These are phyloP conservation scores for Griposia aprilina DNA, from an alignment of 2,888 invertebrate species.

Conservation along the genomic window DNA sequence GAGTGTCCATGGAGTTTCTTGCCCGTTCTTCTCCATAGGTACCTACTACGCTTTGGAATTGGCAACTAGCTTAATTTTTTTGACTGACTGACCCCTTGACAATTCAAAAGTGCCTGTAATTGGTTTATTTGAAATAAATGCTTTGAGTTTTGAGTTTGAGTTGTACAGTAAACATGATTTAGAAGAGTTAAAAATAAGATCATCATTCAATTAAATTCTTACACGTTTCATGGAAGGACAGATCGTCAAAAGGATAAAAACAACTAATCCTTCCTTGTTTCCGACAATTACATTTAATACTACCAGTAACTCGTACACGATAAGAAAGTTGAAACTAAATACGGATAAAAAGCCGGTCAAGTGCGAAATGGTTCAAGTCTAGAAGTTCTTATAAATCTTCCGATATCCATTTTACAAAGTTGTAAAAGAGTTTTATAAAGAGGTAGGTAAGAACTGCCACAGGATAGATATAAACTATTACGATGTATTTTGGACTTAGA, in stretches of 20 bases:
- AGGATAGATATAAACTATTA: neutral
- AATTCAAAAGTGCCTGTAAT: too few species aligned
- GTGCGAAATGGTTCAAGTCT: slow-evolving; percentile 40
- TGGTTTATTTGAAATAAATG: too few species aligned
- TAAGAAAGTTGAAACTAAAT: slow-evolving; percentile 48
- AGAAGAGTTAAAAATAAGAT: slow-evolving; percentile 6
- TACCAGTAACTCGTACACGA: slow-evolving; percentile 19
- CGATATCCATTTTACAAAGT: slow-evolving; percentile 40
- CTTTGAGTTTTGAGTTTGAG: too few species aligned
- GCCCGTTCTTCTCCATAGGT: too few species aligned
- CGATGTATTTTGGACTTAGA: neutral
- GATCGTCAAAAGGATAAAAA: slow-evolving; percentile 22
- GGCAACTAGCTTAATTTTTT: too few species aligned
- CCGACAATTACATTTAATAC: slow-evolving; percentile 17
- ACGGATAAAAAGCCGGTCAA: slow-evolving; percentile 51
- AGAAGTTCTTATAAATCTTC: slow-evolving; percentile 33
- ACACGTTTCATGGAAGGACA: neutral
- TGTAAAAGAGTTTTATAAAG: slow-evolving; percentile 13
- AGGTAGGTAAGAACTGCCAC: neutral
- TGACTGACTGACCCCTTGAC: too few species aligned
- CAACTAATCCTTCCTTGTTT: neutral
- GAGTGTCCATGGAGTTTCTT: too few species aligned
- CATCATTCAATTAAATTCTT: slow-evolving; percentile 18
- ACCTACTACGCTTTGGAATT: too few species aligned
- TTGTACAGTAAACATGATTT: slow-evolving; percentile 22